Base-by-base conservation (phyloP, 2,797 vertebrate species). In the Chrosomus eos region DNA sequence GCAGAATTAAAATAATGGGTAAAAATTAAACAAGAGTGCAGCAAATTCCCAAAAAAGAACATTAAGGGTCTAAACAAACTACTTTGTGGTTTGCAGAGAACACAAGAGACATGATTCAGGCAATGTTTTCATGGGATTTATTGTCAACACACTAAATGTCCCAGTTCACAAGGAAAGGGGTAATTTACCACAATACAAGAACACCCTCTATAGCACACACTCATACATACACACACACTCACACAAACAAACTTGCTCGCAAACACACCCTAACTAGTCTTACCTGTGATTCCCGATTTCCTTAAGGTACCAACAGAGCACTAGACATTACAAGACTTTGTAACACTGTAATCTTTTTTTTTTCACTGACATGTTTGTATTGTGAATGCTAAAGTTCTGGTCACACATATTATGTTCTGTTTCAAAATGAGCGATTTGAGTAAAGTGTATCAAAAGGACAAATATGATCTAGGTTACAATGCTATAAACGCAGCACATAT, bases 41-140 rank as follows among this genome's bases (percentile, higher is more conserved):
- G 23, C 67, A 51, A 82, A 51, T 19, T 43, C 58, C 55, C 53
- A 77, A 36, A 23, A 66, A 60, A 75, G 33, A 66, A 74, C 8
- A 31, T 6, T 4, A 2, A 21, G 18, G 71, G 3, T 55, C 33
- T 28, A 36, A 58, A 31, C 18, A 70, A 48, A 68, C 82, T 45
- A 36, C 2, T 78, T 18, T 62, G 38, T 33, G 48, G 36, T 60
- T 68, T 26, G 40, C 18, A 13, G 33, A 48, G 14, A 60, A 16
- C 55, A 16, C 48, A 77, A 53, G 26, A 81, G 23, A 66, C 43
- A 82, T 28, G 36, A 62, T 33, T 66, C 72, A 82, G 76, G 64
- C 7, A 23, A n/a, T 74, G 33, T 96, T 95, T 97, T 98, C 96
- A 95, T 96, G 94, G 96, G 94, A 94, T 99, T 99, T 99, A 99